Evolutionary conservation across 2,113 vertebrate genomes (phyloP).

Genomic region (Syrmaticus mikado): DNA sequence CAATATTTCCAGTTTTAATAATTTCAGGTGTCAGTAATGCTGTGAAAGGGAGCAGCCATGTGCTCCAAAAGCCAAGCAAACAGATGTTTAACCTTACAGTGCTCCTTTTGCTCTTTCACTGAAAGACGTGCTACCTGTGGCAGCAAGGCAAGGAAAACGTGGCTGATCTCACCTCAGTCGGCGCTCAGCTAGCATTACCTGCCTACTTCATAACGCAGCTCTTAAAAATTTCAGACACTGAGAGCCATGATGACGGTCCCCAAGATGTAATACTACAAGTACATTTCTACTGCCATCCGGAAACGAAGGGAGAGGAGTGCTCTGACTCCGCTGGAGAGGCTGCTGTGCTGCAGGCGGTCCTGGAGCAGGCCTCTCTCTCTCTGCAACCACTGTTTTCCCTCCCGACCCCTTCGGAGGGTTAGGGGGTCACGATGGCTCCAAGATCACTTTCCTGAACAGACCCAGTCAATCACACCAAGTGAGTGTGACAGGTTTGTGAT

Average conservation of each 20-base stretch:
- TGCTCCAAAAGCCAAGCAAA: not conserved
- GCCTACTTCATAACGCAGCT: not conserved
- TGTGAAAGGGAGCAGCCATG: not conserved
- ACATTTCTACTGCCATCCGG: not conserved
- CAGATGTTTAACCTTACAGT: not conserved
- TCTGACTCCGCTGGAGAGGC: not conserved
- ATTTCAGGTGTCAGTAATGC: not conserved
- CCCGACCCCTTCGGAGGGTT: not conserved
- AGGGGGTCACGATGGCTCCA: slow-evolving; percentile 31
- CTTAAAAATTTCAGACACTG: not conserved
- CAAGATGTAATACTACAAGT: not conserved
- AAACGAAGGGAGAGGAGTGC: not conserved
- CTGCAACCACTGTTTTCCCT: not conserved
- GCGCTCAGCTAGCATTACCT: not conserved
- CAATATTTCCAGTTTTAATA: not conserved
- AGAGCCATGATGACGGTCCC: not conserved
- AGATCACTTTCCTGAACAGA: slow-evolving; percentile 30
- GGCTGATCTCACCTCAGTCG: not conserved
- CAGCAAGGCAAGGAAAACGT: not conserved
- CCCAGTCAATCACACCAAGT: slow-evolving; percentile 47
- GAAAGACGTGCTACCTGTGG: not conserved
- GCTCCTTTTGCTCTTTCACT: slow-evolving; percentile 18
- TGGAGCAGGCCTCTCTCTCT: accelerated
- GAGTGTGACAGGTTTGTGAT: slow-evolving; percentile 49
- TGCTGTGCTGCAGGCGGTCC: not conserved